Conservation (phyloP, 1,140 invertebrate species). For the Drosophila eugracilis region DNA sequence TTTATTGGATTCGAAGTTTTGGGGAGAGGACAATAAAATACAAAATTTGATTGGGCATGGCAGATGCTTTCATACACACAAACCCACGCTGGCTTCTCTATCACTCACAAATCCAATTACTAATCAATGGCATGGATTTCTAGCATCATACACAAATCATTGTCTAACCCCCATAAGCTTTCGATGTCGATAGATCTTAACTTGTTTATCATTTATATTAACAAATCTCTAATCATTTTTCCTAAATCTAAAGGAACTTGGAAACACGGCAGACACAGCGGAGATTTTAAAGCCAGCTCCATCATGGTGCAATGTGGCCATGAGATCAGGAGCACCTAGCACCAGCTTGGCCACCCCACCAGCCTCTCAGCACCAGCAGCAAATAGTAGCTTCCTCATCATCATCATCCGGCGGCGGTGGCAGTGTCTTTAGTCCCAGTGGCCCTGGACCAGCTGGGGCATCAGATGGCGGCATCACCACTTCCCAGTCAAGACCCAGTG, state of each 20-base stretch:
- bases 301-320: slow-evolving; percentile 83
- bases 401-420: slow-evolving; percentile 75
- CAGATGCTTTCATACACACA: slow-evolving; percentile 45
- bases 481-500: slow-evolving; percentile 78
- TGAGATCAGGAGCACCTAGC: slow-evolving; percentile 57
- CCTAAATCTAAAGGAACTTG: slow-evolving; percentile 53
- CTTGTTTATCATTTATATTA: background rate
- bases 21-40: slow-evolving; percentile 11
- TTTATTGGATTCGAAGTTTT: slow-evolving; percentile 24
- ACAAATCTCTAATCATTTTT: background rate
- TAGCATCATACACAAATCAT: slow-evolving; percentile 5
- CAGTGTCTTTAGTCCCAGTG: slow-evolving; percentile 70
- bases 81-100: slow-evolving; percentile 48
- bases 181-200: slow-evolving; percentile 50
- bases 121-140: slow-evolving; percentile 48
- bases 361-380: slow-evolving; percentile 49
- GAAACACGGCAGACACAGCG: slow-evolving; percentile 46
- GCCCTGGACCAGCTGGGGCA: slow-evolving; percentile 33
- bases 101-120: slow-evolving; percentile 22
- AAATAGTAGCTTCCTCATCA: slow-evolving; percentile 75
- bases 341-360: slow-evolving; percentile 49
- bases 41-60: slow-evolving; percentile 47
- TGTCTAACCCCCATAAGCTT: slow-evolving; percentile 42
- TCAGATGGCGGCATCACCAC: slow-evolving; percentile 44
- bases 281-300: slow-evolving; percentile 82